phyloP scores from a whole-genome alignment of 2,797 vertebrate genomes.

The Alosa sapidissima region DNA sequence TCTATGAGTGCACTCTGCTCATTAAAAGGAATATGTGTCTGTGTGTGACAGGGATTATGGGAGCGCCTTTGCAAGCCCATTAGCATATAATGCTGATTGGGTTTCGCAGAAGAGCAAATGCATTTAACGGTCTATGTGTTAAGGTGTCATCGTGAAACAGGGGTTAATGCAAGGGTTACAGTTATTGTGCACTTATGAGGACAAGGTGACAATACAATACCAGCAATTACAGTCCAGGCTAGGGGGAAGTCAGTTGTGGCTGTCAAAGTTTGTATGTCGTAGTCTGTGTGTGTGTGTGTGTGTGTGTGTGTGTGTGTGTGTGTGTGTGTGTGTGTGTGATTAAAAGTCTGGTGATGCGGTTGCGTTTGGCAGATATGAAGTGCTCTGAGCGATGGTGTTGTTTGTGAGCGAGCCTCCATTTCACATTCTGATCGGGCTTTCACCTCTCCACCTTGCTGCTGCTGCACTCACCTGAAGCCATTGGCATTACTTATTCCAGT shows the following conservation, averaged over 20 bases:
- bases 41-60: background rate
- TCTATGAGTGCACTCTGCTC: background rate
- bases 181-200: background rate
- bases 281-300: slow-evolving; percentile 10
- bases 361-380: background rate
- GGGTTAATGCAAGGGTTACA: background rate
- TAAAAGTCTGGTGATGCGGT: background rate
- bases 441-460: background rate
- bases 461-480: slow-evolving; percentile 27
- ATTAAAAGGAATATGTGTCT: background rate
- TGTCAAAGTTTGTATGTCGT: background rate
- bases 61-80: background rate
- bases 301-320: background rate
- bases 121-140: background rate
- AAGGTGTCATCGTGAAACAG: background rate
- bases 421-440: background rate
- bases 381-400: background rate
- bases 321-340: background rate
- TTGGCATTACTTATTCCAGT: slow-evolving; percentile 46
- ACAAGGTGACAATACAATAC: background rate
- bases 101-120: background rate
- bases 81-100: background rate
- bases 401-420: background rate
- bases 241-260: background rate
- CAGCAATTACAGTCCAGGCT: background rate